These are phyloP conservation scores for Pristionchus japonicus DNA, from an alignment of 2,888 invertebrate genomes.

Conservation along the genomic window DNA sequence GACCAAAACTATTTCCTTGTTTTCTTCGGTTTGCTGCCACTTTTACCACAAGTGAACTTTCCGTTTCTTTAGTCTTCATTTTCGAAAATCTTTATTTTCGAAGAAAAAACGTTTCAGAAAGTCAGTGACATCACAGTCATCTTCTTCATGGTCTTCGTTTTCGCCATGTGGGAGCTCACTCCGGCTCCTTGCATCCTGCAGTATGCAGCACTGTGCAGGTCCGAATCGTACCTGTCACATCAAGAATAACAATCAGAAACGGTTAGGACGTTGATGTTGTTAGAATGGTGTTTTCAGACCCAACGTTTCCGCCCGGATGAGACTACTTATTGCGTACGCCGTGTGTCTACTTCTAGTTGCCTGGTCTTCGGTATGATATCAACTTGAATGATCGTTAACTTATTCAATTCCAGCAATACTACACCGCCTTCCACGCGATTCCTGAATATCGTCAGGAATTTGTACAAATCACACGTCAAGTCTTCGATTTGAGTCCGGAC, in stretches of 20 bases:
- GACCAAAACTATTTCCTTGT: not conserved
- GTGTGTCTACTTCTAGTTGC: not conserved
- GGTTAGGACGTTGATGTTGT: not conserved
- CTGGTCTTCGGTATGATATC: not conserved
- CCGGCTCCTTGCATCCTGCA: conserved; percentile 1
- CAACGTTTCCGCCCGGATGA: not conserved
- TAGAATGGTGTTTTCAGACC: not conserved
- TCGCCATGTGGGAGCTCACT: not conserved
- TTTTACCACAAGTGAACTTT: not conserved
- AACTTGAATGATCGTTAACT: too few relatives aligned
- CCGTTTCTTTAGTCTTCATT: too few relatives aligned
- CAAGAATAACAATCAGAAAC: too few relatives aligned
- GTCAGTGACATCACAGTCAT: not conserved
- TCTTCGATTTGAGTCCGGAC: not conserved
- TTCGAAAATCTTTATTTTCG: too few relatives aligned
- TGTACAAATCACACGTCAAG: not conserved
- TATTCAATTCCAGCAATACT: not conserved
- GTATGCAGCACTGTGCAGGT: conserved; percentile 1
- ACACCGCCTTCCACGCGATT: not conserved
- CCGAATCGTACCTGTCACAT: not conserved
- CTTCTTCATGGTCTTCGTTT: not conserved
- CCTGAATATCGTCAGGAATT: not conserved
- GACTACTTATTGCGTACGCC: not conserved
- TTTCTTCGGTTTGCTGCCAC: not conserved
- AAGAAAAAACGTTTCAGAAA: not conserved